phyloP scores from a whole-genome alignment of 2,888 invertebrate species.

The Trachelus tabidus region DNA sequence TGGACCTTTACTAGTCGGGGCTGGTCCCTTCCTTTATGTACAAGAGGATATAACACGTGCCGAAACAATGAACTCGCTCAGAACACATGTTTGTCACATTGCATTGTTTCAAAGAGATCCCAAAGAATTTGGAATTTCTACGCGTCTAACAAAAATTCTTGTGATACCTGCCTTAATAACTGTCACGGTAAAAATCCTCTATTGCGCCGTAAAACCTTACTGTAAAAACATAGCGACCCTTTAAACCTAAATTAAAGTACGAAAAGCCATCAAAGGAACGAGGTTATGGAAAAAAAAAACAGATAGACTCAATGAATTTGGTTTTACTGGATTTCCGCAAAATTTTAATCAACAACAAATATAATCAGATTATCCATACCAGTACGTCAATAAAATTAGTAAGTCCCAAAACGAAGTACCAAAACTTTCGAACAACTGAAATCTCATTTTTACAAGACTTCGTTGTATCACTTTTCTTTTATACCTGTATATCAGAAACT shows the following conservation, averaged over 20 bases:
- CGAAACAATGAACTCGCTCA: background rate
- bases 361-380: background rate
- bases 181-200: background rate
- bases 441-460: background rate
- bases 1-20: background rate
- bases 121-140: background rate
- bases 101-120: background rate
- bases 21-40: background rate
- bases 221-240: background rate
- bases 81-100: background rate
- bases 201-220: background rate
- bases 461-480: background rate
- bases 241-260: background rate
- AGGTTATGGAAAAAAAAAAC: background rate
- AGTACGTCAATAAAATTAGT: background rate
- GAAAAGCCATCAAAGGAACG: background rate
- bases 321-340: background rate
- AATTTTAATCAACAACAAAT: background rate
- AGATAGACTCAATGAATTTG: background rate
- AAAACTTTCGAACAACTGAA: background rate
- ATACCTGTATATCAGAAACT: no score
- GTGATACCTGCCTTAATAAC: background rate
- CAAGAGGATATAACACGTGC: background rate
- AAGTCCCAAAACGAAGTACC: background rate
- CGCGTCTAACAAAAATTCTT: background rate